Evolutionary conservation across 2,797 vertebrate genomes (phyloP).

Genomic region (Macroramphosus scolopax): DNA sequence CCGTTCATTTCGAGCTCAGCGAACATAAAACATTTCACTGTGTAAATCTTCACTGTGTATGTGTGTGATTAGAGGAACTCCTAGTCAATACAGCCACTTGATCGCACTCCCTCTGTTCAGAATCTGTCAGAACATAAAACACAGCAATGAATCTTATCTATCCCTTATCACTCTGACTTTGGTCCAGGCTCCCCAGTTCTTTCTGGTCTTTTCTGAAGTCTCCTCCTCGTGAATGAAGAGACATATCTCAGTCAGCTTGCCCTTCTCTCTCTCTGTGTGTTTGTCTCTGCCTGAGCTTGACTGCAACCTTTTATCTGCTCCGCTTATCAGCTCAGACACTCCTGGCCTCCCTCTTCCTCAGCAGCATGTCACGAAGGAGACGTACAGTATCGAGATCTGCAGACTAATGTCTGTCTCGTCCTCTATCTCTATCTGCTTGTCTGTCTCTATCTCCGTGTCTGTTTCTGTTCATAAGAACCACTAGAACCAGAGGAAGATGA

Average conservation of each 20-base stretch:
- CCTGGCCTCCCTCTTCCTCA: conserved; percentile 48
- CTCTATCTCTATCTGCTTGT: conserved; percentile 15
- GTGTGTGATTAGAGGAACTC: conserved; percentile 1
- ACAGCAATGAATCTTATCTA: conserved; percentile 17
- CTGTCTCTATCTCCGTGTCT: conserved; percentile 23
- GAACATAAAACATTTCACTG: not conserved
- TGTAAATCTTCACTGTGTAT: too few relatives aligned
- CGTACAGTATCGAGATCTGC: conserved; percentile 32
- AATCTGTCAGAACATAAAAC: conserved; percentile 26
- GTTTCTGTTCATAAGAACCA: conserved; percentile 16
- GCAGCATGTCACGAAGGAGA: conserved; percentile 39
- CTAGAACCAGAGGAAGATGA: conserved; percentile 7
- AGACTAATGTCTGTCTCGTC: conserved; percentile 39
- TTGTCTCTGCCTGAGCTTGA: conserved; percentile 43
- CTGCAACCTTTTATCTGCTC: conserved; percentile 51
- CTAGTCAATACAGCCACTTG: conserved; percentile 1
- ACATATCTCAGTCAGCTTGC: conserved; percentile 32
- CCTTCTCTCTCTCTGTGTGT: conserved; percentile 33
- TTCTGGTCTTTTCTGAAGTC: conserved; percentile 16
- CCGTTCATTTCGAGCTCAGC: too few relatives aligned
- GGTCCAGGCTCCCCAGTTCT: conserved; percentile 8
- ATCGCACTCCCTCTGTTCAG: conserved; percentile 4
- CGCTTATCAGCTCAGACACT: conserved; percentile 63
- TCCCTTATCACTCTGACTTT: conserved; percentile 29
- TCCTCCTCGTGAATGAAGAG: conserved; percentile 29